Conservation (phyloP, 1,140 invertebrate genomes). For the Calosoma granatense region DNA sequence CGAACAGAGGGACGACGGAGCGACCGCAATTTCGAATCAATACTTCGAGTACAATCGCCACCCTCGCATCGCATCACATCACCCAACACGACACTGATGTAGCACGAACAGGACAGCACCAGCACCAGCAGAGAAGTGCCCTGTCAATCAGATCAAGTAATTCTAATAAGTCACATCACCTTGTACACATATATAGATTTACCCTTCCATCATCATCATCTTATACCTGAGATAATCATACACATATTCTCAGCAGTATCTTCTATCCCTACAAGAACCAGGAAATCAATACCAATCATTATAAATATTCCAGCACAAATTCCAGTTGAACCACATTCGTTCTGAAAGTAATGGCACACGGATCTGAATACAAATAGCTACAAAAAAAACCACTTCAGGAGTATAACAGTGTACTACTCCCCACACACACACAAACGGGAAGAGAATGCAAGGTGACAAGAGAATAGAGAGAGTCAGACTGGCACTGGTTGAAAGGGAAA, state of each 20-base stretch:
- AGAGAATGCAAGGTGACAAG: background rate
- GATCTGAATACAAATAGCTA: conserved; percentile 3
- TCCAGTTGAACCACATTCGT: background rate
- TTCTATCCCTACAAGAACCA: no score
- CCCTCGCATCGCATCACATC: background rate
- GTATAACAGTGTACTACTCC: background rate
- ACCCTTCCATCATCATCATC: background rate
- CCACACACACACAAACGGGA: no score
- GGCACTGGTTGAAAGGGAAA: background rate
- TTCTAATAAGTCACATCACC: background rate
- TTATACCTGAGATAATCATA: background rate
- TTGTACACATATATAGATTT: background rate
- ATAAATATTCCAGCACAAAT: conserved; percentile 7
- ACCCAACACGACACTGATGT: background rate
- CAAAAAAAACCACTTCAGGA: background rate
- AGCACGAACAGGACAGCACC: background rate
- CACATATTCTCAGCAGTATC: background rate
- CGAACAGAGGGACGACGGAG: background rate
- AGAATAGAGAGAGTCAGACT: background rate
- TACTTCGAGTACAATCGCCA: conserved; percentile 2
- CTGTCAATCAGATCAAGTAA: background rate
- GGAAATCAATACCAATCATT: conserved; percentile 1
- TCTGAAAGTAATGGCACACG: background rate
- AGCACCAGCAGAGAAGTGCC: background rate
- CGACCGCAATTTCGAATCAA: conserved; percentile 7